A percentile compares a stretch with the other conserved stretches of the same genome.
These are phyloP conservation scores for Pangasius mekongensis DNA, from an alignment of 2,797 vertebrate genomes.

Conservation along the genomic window DNA sequence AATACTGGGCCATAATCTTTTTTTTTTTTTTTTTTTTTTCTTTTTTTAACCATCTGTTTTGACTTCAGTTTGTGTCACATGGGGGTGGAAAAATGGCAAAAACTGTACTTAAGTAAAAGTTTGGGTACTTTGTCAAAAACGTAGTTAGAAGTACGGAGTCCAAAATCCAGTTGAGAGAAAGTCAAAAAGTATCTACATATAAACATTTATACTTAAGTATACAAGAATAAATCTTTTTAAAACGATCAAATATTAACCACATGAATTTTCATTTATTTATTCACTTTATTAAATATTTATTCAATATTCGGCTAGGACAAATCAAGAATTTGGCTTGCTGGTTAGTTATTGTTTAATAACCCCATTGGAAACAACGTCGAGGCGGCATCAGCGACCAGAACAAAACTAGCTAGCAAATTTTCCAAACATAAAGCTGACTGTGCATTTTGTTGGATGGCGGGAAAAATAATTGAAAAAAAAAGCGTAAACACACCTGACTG, in stretches of 20 bases:
- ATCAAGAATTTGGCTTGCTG: neutral
- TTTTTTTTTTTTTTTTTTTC: neutral
- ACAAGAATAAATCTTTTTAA: neutral
- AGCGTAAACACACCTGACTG: neutral
- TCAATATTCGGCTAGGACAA: neutral
- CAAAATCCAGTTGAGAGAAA: neutral
- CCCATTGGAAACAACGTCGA: neutral
- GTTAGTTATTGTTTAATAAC: neutral
- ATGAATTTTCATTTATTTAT: neutral
- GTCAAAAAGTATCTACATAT: neutral
- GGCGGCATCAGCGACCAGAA: neutral
- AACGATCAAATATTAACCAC: neutral
- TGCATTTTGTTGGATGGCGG: too few species aligned
- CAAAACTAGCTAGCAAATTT: neutral
- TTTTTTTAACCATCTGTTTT: neutral
- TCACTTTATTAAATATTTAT: neutral
- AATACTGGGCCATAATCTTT: neutral
- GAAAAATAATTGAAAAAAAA: neutral
- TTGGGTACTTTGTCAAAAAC: neutral
- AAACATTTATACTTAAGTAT: neutral
- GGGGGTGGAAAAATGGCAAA: neutral
- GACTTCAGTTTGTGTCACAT: neutral
- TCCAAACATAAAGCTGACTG: neutral
- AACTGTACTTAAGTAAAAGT: neutral
- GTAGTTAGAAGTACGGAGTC: neutral